Evolutionary conservation across 2,113 vertebrate species (phyloP).

Genomic region (Etheostoma spectabile): DNA sequence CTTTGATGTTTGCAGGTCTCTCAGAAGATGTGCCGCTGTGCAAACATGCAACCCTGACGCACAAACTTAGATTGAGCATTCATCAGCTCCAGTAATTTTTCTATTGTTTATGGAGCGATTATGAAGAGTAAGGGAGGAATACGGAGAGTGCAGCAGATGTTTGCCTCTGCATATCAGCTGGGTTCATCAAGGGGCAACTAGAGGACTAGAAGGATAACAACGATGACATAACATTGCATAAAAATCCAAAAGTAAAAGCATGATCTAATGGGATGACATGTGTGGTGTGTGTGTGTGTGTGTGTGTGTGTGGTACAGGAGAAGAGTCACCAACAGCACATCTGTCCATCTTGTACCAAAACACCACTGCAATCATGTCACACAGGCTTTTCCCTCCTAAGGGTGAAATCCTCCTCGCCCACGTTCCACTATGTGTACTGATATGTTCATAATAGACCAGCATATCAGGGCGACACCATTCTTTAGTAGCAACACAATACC

Average conservation of each 20-base stretch:
- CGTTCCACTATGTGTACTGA: background rate
- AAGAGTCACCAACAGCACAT: slow-evolving; percentile 43
- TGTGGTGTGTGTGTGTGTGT: slow-evolving; percentile 25
- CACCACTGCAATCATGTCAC: slow-evolving; percentile 1
- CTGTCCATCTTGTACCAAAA: slow-evolving; percentile 57
- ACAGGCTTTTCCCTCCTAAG: slow-evolving; percentile 6
- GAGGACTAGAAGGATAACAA: slow-evolving; percentile 55
- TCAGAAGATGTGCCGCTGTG: slow-evolving; percentile 66
- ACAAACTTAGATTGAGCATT: slow-evolving; percentile 40
- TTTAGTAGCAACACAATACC: background rate
- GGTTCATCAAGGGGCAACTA: slow-evolving; percentile 50
- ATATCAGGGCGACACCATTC: background rate
- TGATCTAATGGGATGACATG: slow-evolving; percentile 59
- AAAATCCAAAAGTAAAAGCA: slow-evolving; percentile 60
- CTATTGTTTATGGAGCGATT: slow-evolving; percentile 46
- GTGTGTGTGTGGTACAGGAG: slow-evolving; percentile 11
- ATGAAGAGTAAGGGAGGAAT: slow-evolving; percentile 41
- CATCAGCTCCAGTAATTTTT: slow-evolving; percentile 59
- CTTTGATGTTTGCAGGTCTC: slow-evolving; percentile 56
- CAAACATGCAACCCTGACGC: slow-evolving; percentile 3
- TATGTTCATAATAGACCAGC: background rate
- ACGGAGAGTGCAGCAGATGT: slow-evolving; percentile 66
- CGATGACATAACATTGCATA: slow-evolving; percentile 69
- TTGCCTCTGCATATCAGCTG: slow-evolving; percentile 23
- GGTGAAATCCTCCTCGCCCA: slow-evolving; percentile 1